Conservation (phyloP, 2,113 vertebrate species). For the Rostratula benghalensis region DNA sequence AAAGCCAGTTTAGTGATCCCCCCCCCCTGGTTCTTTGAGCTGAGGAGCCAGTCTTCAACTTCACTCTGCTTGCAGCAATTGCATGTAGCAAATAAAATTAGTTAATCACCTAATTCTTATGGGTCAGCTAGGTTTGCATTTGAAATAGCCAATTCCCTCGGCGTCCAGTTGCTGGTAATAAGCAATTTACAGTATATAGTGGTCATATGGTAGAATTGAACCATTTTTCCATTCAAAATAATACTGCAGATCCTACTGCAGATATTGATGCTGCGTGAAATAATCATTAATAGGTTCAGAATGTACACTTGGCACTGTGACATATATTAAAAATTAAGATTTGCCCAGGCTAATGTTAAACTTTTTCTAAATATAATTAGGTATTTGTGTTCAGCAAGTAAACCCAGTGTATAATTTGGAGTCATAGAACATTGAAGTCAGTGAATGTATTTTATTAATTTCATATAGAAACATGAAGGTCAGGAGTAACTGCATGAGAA, state of each 20-base stretch:
- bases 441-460: neutral
- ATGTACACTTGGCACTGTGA: neutral
- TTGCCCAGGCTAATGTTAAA: neutral
- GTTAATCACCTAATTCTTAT: neutral
- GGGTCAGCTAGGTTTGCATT: neutral
- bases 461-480: neutral
- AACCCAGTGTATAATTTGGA: neutral
- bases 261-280: neutral
- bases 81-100: neutral
- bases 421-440: neutral
- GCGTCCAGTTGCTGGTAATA: neutral
- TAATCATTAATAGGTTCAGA: neutral
- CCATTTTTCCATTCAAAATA: neutral
- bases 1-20: neutral
- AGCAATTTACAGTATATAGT: neutral
- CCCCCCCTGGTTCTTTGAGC: rapidly evolving
- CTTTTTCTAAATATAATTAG: neutral
- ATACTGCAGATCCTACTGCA: neutral
- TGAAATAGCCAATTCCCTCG: neutral
- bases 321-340: neutral
- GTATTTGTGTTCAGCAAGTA: neutral
- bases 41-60: neutral
- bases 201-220: neutral
- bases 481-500: neutral
- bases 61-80: neutral